Conservation (phyloP, 2,113 vertebrate species). For the Epinephelus cyanopodus region DNA sequence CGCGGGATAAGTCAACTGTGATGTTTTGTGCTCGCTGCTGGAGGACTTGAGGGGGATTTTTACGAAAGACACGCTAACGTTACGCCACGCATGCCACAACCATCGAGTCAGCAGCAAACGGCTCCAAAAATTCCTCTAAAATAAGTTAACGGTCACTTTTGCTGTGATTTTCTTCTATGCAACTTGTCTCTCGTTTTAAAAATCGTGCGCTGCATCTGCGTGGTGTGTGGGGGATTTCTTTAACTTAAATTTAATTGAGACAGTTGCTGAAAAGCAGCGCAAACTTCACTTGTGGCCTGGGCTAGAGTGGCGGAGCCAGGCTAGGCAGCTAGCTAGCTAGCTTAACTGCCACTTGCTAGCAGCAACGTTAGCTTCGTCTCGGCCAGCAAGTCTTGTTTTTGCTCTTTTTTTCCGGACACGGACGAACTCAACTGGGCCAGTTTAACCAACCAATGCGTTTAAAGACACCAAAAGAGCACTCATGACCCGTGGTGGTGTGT, state of each 20-base stretch:
- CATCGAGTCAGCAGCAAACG: slow-evolving; percentile 51
- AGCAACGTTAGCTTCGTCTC: slow-evolving; percentile 24
- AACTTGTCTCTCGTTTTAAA: neutral
- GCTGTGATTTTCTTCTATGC: neutral
- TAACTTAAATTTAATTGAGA: neutral
- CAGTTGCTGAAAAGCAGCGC: slow-evolving; percentile 20
- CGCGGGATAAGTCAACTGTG: neutral
- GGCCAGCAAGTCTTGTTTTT: slow-evolving; percentile 8
- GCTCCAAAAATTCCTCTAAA: slow-evolving; percentile 18
- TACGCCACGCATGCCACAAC: slow-evolving; percentile 68
- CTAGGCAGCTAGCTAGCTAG: slow-evolving; percentile 33
- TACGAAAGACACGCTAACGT: slow-evolving; percentile 42
- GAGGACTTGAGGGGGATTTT: slow-evolving; percentile 28
- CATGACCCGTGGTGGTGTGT: neutral
- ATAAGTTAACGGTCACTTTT: slow-evolving; percentile 17
- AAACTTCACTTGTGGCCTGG: slow-evolving; percentile 77
- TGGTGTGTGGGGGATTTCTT: neutral
- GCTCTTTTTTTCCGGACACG: neutral
- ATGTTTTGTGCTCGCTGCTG: slow-evolving; percentile 10
- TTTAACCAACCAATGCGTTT: neutral
- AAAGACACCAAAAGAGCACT: neutral
- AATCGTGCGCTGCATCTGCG: neutral
- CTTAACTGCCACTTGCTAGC: slow-evolving; percentile 17
- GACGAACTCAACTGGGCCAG: neutral
- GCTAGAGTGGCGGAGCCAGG: slow-evolving; percentile 29